Percentiles rank a stretch among this genome's conserved stretches.
phyloP scores from a whole-genome alignment of 2,797 vertebrate species.

The Sebastes diaconus region DNA sequence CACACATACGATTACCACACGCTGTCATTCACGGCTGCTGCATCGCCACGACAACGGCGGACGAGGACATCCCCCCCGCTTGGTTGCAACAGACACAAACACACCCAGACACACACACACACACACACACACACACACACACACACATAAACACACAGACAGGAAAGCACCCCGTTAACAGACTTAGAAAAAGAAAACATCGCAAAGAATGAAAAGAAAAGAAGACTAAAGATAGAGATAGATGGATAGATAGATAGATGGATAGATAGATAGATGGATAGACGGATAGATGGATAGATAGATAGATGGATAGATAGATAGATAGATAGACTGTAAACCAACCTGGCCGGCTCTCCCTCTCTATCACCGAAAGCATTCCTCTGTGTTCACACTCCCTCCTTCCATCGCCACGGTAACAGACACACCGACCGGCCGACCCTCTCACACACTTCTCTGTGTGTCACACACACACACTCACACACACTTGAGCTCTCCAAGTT shows the following conservation, averaged over 20 bases:
- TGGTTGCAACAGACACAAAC: constrained; percentile 30
- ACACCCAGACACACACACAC: constrained; percentile 1
- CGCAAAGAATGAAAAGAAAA: neutral
- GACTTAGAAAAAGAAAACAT: neutral
- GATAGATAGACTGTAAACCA: constrained; percentile 49
- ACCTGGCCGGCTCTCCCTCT: constrained; percentile 84
- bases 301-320: neutral
- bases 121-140: neutral
- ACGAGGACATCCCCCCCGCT: constrained; percentile 64
- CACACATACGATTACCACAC: constrained; percentile 5
- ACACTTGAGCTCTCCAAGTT: constrained; percentile 1
- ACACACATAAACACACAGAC: neutral
- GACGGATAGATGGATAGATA: neutral
- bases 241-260: neutral
- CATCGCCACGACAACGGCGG: constrained; percentile 60
- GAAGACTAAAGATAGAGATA: neutral
- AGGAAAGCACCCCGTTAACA: neutral
- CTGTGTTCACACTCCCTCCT: constrained; percentile 81
- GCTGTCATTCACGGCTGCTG: constrained; percentile 64
- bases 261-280: neutral
- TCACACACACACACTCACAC: neutral
- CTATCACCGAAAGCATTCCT: constrained; percentile 86
- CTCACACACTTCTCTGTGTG: neutral
- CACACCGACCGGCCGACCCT: constrained; percentile 48
- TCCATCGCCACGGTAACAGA: constrained; percentile 68